These are phyloP conservation scores for Crenichthys baileyi DNA, from an alignment of 2,797 vertebrate species.

Conservation along the genomic window DNA sequence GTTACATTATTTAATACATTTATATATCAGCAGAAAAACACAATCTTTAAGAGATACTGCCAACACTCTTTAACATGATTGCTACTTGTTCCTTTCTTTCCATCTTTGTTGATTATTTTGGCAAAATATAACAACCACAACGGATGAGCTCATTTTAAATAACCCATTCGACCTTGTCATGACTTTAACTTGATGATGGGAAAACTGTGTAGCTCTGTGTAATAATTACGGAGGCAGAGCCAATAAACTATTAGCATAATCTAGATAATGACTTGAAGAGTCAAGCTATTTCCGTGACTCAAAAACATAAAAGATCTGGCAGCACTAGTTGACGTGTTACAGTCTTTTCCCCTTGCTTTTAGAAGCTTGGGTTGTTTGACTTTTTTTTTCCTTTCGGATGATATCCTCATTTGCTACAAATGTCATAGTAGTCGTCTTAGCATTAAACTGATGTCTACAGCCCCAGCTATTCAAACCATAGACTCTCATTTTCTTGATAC, in stretches of 20 bases:
- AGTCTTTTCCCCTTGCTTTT: not conserved
- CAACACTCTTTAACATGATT: not conserved
- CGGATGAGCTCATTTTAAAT: not conserved
- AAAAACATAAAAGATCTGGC: not conserved
- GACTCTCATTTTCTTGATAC: not conserved
- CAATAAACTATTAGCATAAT: not conserved
- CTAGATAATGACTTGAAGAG: conserved; percentile 1
- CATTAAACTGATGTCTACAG: not conserved
- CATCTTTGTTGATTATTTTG: not conserved
- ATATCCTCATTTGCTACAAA: not conserved
- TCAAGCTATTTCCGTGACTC: not conserved
- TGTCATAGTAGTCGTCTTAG: not conserved
- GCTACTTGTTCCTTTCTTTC: conserved; percentile 1
- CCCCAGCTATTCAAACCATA: not conserved
- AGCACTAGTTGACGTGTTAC: not conserved
- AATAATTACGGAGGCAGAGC: not conserved
- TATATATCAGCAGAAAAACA: not conserved
- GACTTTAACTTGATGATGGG: not conserved
- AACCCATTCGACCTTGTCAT: not conserved
- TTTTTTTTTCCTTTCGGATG: not conserved
- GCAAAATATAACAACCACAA: not conserved
- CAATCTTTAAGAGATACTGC: not conserved
- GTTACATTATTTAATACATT: not conserved
- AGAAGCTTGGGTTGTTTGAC: not conserved
- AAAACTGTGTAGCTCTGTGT: not conserved